Conservation (phyloP, 2,797 vertebrate species). For the Pantherophis vulpinus region DNA sequence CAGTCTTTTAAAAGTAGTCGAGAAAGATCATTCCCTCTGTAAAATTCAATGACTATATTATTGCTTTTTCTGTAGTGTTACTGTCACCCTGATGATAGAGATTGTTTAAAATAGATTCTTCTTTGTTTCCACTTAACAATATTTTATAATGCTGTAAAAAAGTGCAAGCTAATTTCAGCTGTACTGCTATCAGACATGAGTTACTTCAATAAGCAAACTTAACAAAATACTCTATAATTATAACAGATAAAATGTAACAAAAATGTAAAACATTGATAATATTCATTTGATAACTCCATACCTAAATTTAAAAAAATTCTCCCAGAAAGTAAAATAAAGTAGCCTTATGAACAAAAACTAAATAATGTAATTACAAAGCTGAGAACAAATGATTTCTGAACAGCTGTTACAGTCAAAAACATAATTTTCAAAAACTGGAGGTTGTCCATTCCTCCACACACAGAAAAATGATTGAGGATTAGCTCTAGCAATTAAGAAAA, state of each 20-base stretch:
- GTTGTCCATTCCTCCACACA: background rate
- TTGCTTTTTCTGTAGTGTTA: background rate
- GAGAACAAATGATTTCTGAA: background rate
- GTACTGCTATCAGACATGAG: background rate
- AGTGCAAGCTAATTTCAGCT: background rate
- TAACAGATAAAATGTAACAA: background rate
- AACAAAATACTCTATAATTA: background rate
- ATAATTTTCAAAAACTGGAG: background rate
- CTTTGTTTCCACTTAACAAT: background rate
- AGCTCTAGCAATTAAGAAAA: background rate
- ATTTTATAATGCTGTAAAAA: background rate
- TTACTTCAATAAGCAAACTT: background rate
- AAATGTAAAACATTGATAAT: background rate
- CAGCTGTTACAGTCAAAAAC: background rate
- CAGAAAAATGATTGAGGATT: background rate
- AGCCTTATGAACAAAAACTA: background rate
- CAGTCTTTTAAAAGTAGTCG: conserved; percentile 12
- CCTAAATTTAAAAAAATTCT: background rate
- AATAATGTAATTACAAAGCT: background rate
- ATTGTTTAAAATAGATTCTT: background rate
- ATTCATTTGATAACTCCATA: background rate
- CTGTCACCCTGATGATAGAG: background rate
- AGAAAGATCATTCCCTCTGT: conserved; percentile 1
- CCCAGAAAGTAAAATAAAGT: background rate
- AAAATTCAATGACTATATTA: conserved; percentile 15